A percentile compares a stretch with the other conserved stretches of the same genome.
phyloP scores from a whole-genome alignment of 2,113 vertebrate genomes.

The Colistium nudipinnis region DNA sequence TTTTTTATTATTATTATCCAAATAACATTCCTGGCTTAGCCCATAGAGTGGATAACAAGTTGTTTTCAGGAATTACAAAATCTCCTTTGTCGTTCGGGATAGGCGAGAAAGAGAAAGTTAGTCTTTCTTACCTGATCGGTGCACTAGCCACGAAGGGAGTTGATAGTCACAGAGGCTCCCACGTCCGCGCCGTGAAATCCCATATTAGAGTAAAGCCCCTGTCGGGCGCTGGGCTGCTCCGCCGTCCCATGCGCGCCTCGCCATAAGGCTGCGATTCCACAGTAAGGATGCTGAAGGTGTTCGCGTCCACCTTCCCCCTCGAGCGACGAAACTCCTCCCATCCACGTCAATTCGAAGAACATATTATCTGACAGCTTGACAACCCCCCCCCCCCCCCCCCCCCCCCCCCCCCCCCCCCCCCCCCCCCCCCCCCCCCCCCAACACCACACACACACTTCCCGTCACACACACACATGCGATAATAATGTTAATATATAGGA shows the following conservation, averaged over 20 bases:
- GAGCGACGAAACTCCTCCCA: constrained; percentile 81
- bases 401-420: constrained; percentile 20
- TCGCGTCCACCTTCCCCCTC: constrained; percentile 66
- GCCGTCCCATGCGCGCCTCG: constrained; percentile 35
- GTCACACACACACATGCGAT: constrained; percentile 41
- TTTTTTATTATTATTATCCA: no score
- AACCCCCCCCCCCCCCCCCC: not conserved
- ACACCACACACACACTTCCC: no score
- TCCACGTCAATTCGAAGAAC: constrained; percentile 75
- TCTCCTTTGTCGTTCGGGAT: not conserved
- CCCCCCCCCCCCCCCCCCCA: not conserved
- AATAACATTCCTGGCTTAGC: not conserved
- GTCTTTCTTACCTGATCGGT: constrained; percentile 47
- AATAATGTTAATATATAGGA: constrained; percentile 10
- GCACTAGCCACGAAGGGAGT: constrained; percentile 26
- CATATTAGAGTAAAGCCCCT: constrained; percentile 36
- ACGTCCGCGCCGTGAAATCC: constrained; percentile 46
- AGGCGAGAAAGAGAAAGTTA: not conserved
- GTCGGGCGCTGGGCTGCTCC: constrained; percentile 24
- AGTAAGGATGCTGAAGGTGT: constrained; percentile 77
- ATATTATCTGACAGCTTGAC: constrained; percentile 68
- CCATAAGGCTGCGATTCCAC: constrained; percentile 60
- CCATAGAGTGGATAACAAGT: not conserved
- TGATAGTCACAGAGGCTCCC: constrained; percentile 29
- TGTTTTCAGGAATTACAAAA: not conserved